Evolutionary conservation across 2,113 vertebrate species (phyloP).

Genomic region (Vombatus ursinus): DNA sequence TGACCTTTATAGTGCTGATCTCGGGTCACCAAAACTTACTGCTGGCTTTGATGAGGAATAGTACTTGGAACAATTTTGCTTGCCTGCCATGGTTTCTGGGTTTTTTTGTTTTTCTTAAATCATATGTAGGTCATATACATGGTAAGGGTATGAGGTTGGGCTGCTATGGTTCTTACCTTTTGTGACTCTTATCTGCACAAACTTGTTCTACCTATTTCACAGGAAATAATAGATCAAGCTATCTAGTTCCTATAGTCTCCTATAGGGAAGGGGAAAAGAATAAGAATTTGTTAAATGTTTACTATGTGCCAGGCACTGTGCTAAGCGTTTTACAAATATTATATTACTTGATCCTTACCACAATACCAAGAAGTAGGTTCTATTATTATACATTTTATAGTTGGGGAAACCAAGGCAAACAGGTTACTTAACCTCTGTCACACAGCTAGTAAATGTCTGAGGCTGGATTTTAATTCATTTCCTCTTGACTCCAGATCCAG

Average conservation of each 20-base stretch:
- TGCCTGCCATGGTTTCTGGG: neutral
- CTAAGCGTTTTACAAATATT: neutral
- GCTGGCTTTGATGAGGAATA: neutral
- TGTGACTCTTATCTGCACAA: neutral
- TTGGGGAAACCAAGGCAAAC: neutral
- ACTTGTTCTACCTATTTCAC: neutral
- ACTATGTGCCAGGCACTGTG: neutral
- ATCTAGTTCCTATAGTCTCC: too few relatives aligned
- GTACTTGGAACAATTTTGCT: neutral
- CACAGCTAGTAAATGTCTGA: too few relatives aligned
- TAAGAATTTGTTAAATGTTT: neutral
- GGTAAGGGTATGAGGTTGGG: neutral
- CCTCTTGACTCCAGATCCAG: neutral
- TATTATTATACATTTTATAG: neutral
- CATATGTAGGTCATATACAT: neutral
- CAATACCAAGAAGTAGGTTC: neutral
- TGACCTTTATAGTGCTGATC: neutral
- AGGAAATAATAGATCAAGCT: too few relatives aligned
- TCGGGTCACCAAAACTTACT: neutral
- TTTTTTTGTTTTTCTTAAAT: conserved; percentile 5
- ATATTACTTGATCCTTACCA: neutral
- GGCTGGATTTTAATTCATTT: too few relatives aligned
- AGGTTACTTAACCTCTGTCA: too few relatives aligned
- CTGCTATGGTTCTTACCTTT: neutral
- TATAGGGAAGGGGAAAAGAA: too few relatives aligned